A percentile compares a stretch with the other conserved stretches of the same genome.
Evolutionary conservation across 2,113 vertebrate genomes (phyloP).

Genomic region (Hydrochoerus hydrochaeris): DNA sequence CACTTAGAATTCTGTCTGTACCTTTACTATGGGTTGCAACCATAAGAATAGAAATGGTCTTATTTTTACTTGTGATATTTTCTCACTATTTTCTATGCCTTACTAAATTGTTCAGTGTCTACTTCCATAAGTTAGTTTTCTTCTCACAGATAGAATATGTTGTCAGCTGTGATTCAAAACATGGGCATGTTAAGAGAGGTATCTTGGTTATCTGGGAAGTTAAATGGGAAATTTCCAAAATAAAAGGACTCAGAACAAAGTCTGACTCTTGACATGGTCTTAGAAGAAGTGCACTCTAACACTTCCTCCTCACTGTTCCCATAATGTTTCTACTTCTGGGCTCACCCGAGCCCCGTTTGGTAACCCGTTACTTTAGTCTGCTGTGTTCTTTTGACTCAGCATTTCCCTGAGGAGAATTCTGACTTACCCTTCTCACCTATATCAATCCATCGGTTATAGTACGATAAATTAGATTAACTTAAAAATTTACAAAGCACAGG

Average conservation of each 20-base stretch:
- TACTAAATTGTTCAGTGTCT: not conserved
- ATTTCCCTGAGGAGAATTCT: not conserved
- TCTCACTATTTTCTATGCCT: not conserved
- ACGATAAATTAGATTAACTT: not conserved
- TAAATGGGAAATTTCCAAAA: not conserved
- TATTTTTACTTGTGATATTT: not conserved
- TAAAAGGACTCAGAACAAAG: not conserved
- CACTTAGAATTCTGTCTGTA: not conserved
- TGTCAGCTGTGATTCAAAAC: not conserved
- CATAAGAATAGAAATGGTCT: not conserved
- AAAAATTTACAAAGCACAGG: not conserved
- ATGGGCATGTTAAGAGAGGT: not conserved
- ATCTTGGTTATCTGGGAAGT: not conserved
- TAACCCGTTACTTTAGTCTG: fast-evolving
- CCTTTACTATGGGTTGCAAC: not conserved
- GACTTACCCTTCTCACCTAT: not conserved
- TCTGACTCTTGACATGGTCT: not conserved
- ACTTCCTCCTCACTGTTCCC: not conserved
- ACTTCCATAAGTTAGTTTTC: not conserved
- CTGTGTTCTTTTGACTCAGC: not conserved
- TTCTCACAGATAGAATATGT: not conserved
- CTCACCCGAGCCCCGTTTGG: fast-evolving
- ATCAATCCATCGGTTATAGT: not conserved
- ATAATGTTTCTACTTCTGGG: not conserved
- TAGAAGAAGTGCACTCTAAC: not conserved